Conservation (phyloP, 2,888 invertebrate genomes). For the Crioceris asparagi region DNA sequence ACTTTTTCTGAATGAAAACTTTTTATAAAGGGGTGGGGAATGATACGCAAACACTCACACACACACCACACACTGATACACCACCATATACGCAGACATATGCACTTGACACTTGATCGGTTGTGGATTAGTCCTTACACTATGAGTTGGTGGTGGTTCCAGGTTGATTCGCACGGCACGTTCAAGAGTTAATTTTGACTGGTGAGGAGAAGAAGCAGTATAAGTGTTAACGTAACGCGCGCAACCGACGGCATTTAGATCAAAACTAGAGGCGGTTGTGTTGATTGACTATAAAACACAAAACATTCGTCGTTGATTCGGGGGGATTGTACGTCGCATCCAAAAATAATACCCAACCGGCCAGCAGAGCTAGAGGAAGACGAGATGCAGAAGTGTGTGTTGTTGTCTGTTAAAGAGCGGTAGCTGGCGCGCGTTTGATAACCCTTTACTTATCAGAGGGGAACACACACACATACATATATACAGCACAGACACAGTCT, state of each 20-base stretch:
- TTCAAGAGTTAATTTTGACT: too few species aligned
- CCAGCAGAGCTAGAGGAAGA: slow-evolving; percentile 24
- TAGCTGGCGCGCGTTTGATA: slow-evolving; percentile 39
- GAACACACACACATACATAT: slow-evolving; percentile 27
- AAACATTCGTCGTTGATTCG: too few species aligned
- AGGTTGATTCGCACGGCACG: too few species aligned
- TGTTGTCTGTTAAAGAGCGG: slow-evolving; percentile 32
- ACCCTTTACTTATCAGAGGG: slow-evolving; percentile 41
- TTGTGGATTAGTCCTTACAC: too few species aligned
- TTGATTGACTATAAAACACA: slow-evolving; percentile 31
- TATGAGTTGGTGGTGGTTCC: too few species aligned
- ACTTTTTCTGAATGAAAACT: slow-evolving; percentile 51
- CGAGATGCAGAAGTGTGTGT: slow-evolving; percentile 22
- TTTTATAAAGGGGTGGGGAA: slow-evolving; percentile 40
- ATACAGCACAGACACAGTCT: too few species aligned
- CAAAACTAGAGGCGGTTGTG: slow-evolving; percentile 42
- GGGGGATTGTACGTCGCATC: slow-evolving; percentile 22
- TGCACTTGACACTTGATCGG: too few species aligned
- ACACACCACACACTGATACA: slow-evolving; percentile 21
- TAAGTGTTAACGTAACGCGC: too few species aligned
- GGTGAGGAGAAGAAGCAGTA: too few species aligned
- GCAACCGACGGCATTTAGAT: slow-evolving; percentile 30
- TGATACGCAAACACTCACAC: slow-evolving; percentile 23
- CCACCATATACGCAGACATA: too few species aligned
- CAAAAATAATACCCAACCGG: slow-evolving; percentile 23